Evolutionary conservation across 1,140 invertebrate genomes (phyloP).

Genomic region (Aradophagus sp.): DNA sequence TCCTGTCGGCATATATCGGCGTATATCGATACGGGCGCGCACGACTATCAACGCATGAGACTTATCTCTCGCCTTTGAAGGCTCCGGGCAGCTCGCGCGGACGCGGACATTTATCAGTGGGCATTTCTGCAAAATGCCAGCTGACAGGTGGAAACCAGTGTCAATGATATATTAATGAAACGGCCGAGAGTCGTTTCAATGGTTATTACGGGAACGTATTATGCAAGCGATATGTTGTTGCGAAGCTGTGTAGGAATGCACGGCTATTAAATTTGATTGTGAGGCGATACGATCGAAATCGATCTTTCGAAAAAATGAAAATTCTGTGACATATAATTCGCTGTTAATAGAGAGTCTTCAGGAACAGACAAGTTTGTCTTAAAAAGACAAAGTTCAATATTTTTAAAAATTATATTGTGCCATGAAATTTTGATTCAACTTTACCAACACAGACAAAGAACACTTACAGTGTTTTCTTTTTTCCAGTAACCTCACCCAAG

Average conservation of each 20-base stretch:
- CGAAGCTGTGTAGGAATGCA: slow-evolving; percentile 28
- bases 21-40: slow-evolving; percentile 47
- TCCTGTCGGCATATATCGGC: slow-evolving; percentile 48
- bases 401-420: too few species aligned
- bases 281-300: slow-evolving; percentile 24
- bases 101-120: slow-evolving; percentile 41
- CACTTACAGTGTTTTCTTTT: too few species aligned
- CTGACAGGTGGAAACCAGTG: slow-evolving; percentile 51
- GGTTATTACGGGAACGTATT: slow-evolving; percentile 43
- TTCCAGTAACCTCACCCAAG: too few species aligned
- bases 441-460: too few species aligned
- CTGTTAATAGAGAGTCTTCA: too few species aligned
- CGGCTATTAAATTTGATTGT: slow-evolving; percentile 43
- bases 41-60: slow-evolving; percentile 35
- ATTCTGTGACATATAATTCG: background rate
- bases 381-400: too few species aligned
- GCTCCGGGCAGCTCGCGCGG: slow-evolving; percentile 41
- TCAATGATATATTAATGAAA: slow-evolving; percentile 57
- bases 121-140: slow-evolving; percentile 40
- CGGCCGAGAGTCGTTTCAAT: slow-evolving; percentile 33
- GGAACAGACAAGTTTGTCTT: too few species aligned
- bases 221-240: slow-evolving; percentile 42
- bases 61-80: slow-evolving; percentile 44
- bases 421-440: too few species aligned
- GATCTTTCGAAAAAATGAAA: slow-evolving; percentile 1